phyloP scores from a whole-genome alignment of 2,888 invertebrate genomes.

The Drosophila anomelani region DNA sequence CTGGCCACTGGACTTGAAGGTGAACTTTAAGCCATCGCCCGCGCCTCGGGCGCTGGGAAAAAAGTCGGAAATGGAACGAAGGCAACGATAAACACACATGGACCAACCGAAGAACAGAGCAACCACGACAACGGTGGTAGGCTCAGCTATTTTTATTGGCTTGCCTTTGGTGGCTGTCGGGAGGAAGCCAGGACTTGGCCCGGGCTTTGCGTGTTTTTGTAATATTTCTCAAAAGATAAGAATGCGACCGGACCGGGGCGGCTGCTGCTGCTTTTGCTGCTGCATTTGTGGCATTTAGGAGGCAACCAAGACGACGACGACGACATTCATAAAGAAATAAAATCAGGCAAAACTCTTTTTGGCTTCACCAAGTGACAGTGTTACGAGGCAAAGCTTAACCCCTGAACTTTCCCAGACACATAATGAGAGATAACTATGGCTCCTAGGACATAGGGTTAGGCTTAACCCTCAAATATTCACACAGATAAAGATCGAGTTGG shows the following conservation, averaged over 20 bases:
- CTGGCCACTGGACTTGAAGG: slow-evolving; percentile 17
- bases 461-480: slow-evolving; percentile 30
- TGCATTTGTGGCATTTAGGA: slow-evolving; percentile 42
- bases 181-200: slow-evolving; percentile 32
- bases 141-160: slow-evolving; percentile 52
- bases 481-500: slow-evolving; percentile 24
- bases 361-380: slow-evolving; percentile 63
- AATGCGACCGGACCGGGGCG: slow-evolving; percentile 82
- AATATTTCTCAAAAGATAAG: slow-evolving; percentile 85
- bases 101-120: not conserved
- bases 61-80: slow-evolving; percentile 28
- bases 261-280: slow-evolving; percentile 21
- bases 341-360: slow-evolving; percentile 53
- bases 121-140: slow-evolving; percentile 20
- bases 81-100: slow-evolving; percentile 20
- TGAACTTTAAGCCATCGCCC: slow-evolving; percentile 20
- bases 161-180: slow-evolving; percentile 29
- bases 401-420: slow-evolving; percentile 30
- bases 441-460: not conserved
- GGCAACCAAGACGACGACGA: slow-evolving; percentile 36
- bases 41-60: slow-evolving; percentile 4
- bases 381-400: slow-evolving; percentile 43
- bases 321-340: slow-evolving; percentile 70
- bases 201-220: slow-evolving; percentile 84
- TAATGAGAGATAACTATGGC: slow-evolving; percentile 10